phyloP scores from a whole-genome alignment of 2,888 invertebrate genomes.

The Marronus borbonicus region DNA sequence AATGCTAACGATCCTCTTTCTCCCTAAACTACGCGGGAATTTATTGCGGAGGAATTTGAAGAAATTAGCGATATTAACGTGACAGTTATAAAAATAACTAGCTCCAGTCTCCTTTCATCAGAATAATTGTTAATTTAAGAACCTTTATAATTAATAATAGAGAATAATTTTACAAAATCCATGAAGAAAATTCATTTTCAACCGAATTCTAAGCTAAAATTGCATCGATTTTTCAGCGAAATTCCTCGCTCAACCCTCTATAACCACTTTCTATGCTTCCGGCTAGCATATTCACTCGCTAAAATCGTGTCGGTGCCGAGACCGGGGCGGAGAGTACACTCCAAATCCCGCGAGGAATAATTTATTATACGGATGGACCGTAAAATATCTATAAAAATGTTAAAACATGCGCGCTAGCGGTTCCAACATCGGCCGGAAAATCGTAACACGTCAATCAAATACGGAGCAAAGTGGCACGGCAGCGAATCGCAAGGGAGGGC shows the following conservation, averaged over 20 bases:
- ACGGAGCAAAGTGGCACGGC: conserved; percentile 16
- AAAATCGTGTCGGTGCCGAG: conserved; percentile 41
- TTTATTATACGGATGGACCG: conserved; percentile 48
- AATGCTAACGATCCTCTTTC: background rate
- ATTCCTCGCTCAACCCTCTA: too few species aligned
- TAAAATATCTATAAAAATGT: conserved; percentile 53
- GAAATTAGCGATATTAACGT: too few species aligned
- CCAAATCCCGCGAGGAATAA: conserved; percentile 50
- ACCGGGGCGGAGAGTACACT: conserved; percentile 32
- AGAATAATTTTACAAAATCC: too few species aligned
- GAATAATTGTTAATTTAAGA: too few species aligned
- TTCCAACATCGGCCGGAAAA: conserved; percentile 44
- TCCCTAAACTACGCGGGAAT: background rate
- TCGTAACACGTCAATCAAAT: conserved; percentile 47
- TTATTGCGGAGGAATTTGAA: background rate
- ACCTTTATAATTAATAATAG: too few species aligned
- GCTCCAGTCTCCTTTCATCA: too few species aligned
- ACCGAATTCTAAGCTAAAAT: too few species aligned
- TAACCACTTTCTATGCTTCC: background rate
- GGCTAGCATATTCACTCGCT: conserved; percentile 49
- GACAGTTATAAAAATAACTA: too few species aligned
- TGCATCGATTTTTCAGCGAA: too few species aligned
- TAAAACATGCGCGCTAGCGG: conserved; percentile 48
- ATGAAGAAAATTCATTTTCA: too few species aligned
- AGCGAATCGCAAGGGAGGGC: background rate